Conservation (phyloP, 2,797 vertebrate genomes). For the Phoebastria nigripes region DNA sequence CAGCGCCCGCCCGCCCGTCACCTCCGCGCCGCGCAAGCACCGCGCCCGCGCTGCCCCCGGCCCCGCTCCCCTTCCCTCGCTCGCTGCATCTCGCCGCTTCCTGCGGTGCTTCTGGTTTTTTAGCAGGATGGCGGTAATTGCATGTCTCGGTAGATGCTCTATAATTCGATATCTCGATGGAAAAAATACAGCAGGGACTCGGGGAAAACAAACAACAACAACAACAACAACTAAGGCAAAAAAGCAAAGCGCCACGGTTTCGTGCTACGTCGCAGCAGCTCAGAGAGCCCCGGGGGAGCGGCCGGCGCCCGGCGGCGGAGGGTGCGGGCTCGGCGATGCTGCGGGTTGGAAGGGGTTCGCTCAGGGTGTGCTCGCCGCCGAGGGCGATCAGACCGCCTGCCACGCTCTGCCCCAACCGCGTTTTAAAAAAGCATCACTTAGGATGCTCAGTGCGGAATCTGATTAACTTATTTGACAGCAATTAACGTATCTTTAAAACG, state of each 20-base stretch:
- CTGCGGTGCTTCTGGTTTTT: background rate
- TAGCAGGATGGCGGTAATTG: background rate
- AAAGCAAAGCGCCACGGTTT: background rate
- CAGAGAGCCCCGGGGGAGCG: background rate
- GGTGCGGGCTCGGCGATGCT: background rate
- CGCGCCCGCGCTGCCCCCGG: background rate
- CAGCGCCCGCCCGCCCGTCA: background rate
- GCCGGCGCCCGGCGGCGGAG: background rate
- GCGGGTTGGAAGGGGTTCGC: too few relatives aligned
- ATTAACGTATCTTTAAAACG: background rate
- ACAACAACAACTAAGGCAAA: accelerated
- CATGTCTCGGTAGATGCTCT: background rate
- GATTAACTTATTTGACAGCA: background rate
- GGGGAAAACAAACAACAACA: background rate
- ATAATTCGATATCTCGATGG: background rate
- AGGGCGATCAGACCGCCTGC: background rate
- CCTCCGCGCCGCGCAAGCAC: background rate
- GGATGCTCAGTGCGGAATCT: accelerated
- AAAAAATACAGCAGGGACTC: background rate
- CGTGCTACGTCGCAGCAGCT: background rate
- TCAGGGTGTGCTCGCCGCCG: too few relatives aligned
- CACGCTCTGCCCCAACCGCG: too few relatives aligned
- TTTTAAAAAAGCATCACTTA: accelerated
- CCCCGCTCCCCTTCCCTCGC: background rate
- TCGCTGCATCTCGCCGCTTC: background rate